Evolutionary conservation across 1,140 invertebrate species (phyloP).

Genomic region (Zaprionus africanus): DNA sequence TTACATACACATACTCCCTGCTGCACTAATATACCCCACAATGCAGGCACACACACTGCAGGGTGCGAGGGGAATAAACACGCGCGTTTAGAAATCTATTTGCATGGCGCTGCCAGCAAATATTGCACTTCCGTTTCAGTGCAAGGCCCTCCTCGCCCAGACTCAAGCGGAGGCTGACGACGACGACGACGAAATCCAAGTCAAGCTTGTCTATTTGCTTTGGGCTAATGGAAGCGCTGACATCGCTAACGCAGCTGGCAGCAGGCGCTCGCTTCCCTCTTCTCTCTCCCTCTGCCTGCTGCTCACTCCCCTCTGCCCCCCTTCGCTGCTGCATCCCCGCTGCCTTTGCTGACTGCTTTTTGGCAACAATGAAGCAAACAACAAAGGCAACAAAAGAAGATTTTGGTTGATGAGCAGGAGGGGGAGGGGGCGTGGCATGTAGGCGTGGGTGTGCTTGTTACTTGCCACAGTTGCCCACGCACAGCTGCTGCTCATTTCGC

Average conservation of each 20-base stretch:
- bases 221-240: slow-evolving; percentile 66
- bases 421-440: background rate
- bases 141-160: slow-evolving; percentile 12
- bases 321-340: background rate
- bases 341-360: slow-evolving; percentile 44
- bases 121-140: slow-evolving; percentile 74
- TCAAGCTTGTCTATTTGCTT: slow-evolving; percentile 76
- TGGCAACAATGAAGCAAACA: slow-evolving; percentile 71
- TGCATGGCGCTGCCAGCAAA: slow-evolving; percentile 63
- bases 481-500: slow-evolving; percentile 46
- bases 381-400: slow-evolving; percentile 41
- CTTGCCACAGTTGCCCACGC: slow-evolving; percentile 29
- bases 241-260: slow-evolving; percentile 29
- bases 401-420: background rate
- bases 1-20: background rate
- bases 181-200: slow-evolving; percentile 62
- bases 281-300: background rate
- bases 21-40: slow-evolving; percentile 4
- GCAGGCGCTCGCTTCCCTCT: slow-evolving; percentile 12
- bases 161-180: background rate
- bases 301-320: background rate
- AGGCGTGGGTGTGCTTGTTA: slow-evolving; percentile 23
- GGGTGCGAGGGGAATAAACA: slow-evolving; percentile 25
- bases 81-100: slow-evolving; percentile 74
- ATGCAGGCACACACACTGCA: background rate